Base-by-base conservation (phyloP, 2,888 invertebrate genomes). In the Gerris lacustris region DNA sequence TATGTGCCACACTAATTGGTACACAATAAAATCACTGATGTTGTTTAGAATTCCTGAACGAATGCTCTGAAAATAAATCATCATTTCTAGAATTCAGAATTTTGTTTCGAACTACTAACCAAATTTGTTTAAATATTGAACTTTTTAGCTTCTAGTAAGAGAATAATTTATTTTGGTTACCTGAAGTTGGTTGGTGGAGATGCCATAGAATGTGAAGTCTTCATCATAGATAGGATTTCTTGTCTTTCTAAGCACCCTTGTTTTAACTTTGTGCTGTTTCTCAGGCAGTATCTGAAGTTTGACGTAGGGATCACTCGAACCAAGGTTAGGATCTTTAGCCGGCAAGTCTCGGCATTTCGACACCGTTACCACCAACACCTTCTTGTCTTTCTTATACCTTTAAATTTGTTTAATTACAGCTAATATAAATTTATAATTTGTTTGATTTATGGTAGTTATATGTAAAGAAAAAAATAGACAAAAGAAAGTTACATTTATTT, bases 191-290 rank as follows among this genome's bases (percentile, higher is more conserved):
- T 90, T 89, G 76, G 89, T 87, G 68, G 88, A 88, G 77, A 95
- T 87, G 70, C 97, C 97, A 80, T 96, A 99, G 85, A 99, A 98
- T 0, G 97, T 98, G 81, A 99, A 99, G 81, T 97, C 97, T 82
- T 99, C 99, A 79, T 99, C 97, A 82, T 97, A 99, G 2, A 94
- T 90, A 0, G 99, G 99, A 82, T 94, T 94, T 70, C 93, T 86
- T 67, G 98, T 97, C 80, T 97, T 96, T 75, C 97, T 88, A 63
- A 98, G 87, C 7, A 99, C 97, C 72, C 97, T 86, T 73, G 96
- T 96, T 83, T 96, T 97, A 71, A 96, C 96, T 81, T 96, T 95
- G 80, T 97, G 96, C 79, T 95, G 94, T 81, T 97, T 97, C 79
- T 98, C 98, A 0, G 99, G 99, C 75, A 99, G 83, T 63, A 99